Evolutionary conservation across 2,113 vertebrate genomes (phyloP).

Genomic region (Syngnathoides biaculeatus): DNA sequence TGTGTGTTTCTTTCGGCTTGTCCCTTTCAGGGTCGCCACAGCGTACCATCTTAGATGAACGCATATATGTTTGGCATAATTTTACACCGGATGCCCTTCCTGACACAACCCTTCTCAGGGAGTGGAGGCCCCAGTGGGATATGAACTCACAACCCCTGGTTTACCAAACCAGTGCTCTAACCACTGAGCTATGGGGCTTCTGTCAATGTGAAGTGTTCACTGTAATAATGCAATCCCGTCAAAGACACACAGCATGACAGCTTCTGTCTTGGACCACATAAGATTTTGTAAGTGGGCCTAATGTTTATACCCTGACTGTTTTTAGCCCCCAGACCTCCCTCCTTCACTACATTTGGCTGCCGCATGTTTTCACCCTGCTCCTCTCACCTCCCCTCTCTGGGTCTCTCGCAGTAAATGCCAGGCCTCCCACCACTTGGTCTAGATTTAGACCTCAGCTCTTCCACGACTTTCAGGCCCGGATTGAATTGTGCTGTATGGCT

Average conservation of each 20-base stretch:
- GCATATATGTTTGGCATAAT: no score
- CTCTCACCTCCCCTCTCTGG: neutral
- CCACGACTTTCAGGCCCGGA: conserved; percentile 39
- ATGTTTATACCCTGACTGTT: neutral
- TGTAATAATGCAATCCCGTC: neutral
- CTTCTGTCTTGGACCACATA: neutral
- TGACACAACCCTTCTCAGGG: no score
- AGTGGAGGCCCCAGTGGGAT: no score
- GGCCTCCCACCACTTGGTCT: conserved; percentile 48
- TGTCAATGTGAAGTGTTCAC: neutral
- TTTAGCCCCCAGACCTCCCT: neutral
- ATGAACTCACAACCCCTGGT: no score
- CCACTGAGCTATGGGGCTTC: no score
- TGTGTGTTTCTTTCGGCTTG: no score
- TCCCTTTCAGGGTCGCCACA: no score
- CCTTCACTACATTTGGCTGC: neutral
- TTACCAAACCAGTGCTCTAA: no score
- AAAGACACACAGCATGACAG: neutral
- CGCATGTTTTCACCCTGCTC: conserved; percentile 2
- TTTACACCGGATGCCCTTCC: no score
- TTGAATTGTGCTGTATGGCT: neutral
- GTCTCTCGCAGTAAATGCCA: conserved; percentile 38
- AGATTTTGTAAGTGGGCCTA: neutral
- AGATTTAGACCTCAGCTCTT: conserved; percentile 59
- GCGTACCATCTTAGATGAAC: no score